Evolutionary conservation across 1,140 invertebrate species (phyloP), one percentile per base, ranked within the genome.

Genomic region (Drosophila ohnishii): DNA sequence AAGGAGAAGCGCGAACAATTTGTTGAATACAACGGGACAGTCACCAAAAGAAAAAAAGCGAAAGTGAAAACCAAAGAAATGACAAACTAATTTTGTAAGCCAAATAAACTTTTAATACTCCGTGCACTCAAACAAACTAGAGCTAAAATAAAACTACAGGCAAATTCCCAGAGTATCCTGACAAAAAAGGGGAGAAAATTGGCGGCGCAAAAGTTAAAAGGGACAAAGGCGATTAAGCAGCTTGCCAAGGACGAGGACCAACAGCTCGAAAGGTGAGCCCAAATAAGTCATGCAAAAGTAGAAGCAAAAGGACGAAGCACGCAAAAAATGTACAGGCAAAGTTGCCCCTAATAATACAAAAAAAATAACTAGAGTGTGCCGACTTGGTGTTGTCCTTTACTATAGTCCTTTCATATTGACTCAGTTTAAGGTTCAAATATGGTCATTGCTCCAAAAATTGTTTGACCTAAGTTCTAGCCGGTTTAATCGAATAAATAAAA

Each of bases 171-270:
- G 25, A 25, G 53, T 42, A 34, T 50, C 57, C 37, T 28, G 35
- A 71, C 56, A 37, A 53, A 70, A 65, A 78, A 50, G 60, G 60
- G 67, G 63, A 78, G 70, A 86, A 82, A 78, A 84, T 87, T 87
- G 84, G 83, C 83, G 83, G 75, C 83, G 79, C 79, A 87, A 76
- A 86, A 86, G 83, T 86, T 86, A 87, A 87, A 87, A 86, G 75
- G 83, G 75, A 86, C 83, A 86, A 86, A 86, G 79, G 70, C 83
- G 83, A 79, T 87, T 87, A 86, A 86, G 72, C 65, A 80, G 62
- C 62, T 67, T 67, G 73, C 73, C 73, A 58, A 78, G 74, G 64
- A 81, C 57, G 74, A 77, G 63, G 59, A 59, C 56, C 55, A 65
- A 65, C 62, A 75, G 53, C 60, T 59, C 60, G 61, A 83, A 87